Evolutionary conservation across 35 echinoderm and acorn worm genomes (phyloP), one percentile per base, ranked within the genome.

Genomic region (Lytechinus variegatus): DNA sequence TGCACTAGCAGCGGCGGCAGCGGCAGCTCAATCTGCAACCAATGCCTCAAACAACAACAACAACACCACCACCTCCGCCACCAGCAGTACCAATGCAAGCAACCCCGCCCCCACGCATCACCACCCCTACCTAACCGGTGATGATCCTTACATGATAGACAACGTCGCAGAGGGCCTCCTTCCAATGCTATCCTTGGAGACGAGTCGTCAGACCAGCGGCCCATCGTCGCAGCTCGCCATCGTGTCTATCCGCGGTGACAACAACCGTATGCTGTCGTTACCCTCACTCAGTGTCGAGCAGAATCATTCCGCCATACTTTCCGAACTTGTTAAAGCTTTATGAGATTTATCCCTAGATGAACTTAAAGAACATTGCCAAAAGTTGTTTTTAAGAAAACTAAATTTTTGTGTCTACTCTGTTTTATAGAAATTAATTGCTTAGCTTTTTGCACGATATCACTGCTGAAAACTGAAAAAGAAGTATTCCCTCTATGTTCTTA

Each of bases 321-420:
- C 98, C 21, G 98, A 99, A 93, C 54, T 99, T 27, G 98, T 99
- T 58, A 99, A 99, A 95, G 98, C 98, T 12, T 97, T 99, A 96
- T 99, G 94, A 95, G 16, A 79, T 79, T 79, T 79, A 5, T 19
- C 66, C 4, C 66, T 8, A 79, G n/a, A 4, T 79, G 66, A 24
- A 79, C 66, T 79, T n/a, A 19, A 79, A 79, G 19, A 79, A 16
- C 66, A 79, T 79, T 79, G 66, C 66, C 66, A 79, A 79, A 79
- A 79, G 19, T 79, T 79, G 66, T 79, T 24, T 58, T 58, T 24
- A 24, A 79, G 4, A 24, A 24, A 79, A 79, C 66, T 79, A 19
- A n/a, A 79, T 79, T 79, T 5, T n/a, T 79, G 66, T 79, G 33
- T 44, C 33, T 44, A 44, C 33, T 44, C 33, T 44, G 66, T 79